Percentiles rank a stretch among this genome's conserved stretches.
These are phyloP conservation scores for Corydoras sp. DNA, from an alignment of 2,113 vertebrate species.

Conservation along the genomic window DNA sequence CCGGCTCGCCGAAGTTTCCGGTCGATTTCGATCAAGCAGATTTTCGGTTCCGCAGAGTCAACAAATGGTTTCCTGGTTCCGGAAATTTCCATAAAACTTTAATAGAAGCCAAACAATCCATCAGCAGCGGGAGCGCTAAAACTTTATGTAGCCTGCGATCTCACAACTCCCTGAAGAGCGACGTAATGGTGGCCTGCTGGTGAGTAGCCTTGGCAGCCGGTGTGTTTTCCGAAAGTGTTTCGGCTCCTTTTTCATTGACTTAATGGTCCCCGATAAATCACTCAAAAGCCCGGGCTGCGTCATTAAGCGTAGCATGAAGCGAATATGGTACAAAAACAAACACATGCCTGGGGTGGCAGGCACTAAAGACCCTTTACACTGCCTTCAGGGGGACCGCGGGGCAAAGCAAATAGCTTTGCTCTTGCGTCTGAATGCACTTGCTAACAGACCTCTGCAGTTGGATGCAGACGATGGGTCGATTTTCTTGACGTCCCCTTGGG, in stretches of 20 bases:
- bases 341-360: constrained; percentile 29
- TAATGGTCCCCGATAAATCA: constrained; percentile 49
- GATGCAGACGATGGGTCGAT: constrained; percentile 35
- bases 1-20: not conserved
- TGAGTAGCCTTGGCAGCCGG: constrained; percentile 33
- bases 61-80: constrained; percentile 15
- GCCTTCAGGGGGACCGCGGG: constrained; percentile 39
- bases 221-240: constrained; percentile 41
- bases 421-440: constrained; percentile 19
- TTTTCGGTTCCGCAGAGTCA: constrained; percentile 24
- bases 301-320: constrained; percentile 49
- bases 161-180: constrained; percentile 28
- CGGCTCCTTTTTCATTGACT: constrained; percentile 41
- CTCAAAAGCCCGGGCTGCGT: constrained; percentile 44
- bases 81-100: constrained; percentile 30
- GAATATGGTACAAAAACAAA: constrained; percentile 47
- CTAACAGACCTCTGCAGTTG: constrained; percentile 34
- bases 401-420: constrained; percentile 39
- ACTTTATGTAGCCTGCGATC: constrained; percentile 42
- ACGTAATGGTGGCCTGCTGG: constrained; percentile 9
- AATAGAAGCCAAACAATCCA: constrained; percentile 36
- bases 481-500: constrained; percentile 39
- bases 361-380: constrained; percentile 40
- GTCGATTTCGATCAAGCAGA: constrained; percentile 2
- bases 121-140: constrained; percentile 39